Evolutionary conservation across 2,888 invertebrate genomes (phyloP).

Genomic region (Oscheius onirici): DNA sequence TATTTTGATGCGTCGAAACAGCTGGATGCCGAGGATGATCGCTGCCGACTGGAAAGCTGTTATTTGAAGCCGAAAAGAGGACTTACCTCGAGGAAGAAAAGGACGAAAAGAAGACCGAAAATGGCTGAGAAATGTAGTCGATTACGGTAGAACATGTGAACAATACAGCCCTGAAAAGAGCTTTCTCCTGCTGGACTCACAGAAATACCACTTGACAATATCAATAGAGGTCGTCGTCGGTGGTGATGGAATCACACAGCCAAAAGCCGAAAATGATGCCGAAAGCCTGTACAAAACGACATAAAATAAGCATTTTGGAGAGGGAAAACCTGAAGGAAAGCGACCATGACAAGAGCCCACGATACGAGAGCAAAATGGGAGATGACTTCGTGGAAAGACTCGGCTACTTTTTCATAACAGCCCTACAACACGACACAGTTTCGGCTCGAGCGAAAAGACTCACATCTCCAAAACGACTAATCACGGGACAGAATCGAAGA

Average conservation of each 20-base stretch:
- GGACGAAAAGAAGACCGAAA: constrained; percentile 45
- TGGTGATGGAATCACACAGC: constrained; percentile 68
- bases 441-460: constrained; percentile 33
- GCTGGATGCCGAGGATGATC: constrained; percentile 49
- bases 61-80: background rate
- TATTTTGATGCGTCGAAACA: constrained; percentile 59
- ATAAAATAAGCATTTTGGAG: too few species aligned
- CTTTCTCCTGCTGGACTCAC: background rate
- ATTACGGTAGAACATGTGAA: constrained; percentile 44
- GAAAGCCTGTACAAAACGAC: constrained; percentile 54
- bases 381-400: constrained; percentile 66
- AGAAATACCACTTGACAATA: too few species aligned
- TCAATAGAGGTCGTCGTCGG: constrained; percentile 61
- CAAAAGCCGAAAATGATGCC: constrained; percentile 71
- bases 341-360: constrained; percentile 68
- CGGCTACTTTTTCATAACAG: constrained; percentile 66
- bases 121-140: constrained; percentile 55
- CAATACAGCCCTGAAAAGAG: constrained; percentile 56
- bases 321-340: constrained; percentile 62
- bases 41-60: constrained; percentile 49
- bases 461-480: constrained; percentile 65
- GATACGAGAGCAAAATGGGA: constrained; percentile 69
- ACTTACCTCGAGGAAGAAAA: constrained; percentile 44
- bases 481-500: constrained; percentile 58
- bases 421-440: constrained; percentile 59